phyloP scores from a whole-genome alignment of 2,113 vertebrate genomes.

The Nothobranchius kuhntae region DNA sequence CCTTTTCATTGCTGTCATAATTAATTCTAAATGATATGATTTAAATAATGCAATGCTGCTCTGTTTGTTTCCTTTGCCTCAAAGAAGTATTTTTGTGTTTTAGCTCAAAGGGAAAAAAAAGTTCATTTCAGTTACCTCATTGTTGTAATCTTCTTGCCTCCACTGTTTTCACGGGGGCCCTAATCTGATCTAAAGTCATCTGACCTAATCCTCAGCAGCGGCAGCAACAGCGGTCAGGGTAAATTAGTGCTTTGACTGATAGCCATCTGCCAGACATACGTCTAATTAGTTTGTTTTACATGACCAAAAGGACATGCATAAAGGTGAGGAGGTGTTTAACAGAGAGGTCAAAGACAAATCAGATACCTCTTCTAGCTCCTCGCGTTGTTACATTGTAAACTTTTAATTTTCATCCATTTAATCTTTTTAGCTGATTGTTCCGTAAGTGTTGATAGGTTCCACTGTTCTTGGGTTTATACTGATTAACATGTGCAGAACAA shows the following conservation, averaged over 20 bases:
- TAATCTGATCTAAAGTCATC: slow-evolving; percentile 70
- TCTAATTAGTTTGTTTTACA: slow-evolving; percentile 58
- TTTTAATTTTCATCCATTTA: neutral
- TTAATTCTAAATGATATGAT: neutral
- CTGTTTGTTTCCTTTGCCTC: slow-evolving; percentile 5
- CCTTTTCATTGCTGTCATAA: neutral
- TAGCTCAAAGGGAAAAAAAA: slow-evolving; percentile 39
- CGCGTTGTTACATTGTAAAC: no score
- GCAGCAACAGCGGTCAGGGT: slow-evolving; percentile 43
- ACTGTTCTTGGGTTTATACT: no score
- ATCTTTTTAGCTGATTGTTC: no score
- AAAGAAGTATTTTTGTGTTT: neutral
- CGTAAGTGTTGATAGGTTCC: no score
- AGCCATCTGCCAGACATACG: slow-evolving; percentile 42
- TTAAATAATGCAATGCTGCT: neutral
- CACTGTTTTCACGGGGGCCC: slow-evolving; percentile 50
- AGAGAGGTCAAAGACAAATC: no score
- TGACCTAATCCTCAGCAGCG: slow-evolving; percentile 54
- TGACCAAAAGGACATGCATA: slow-evolving; percentile 12
- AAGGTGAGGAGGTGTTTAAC: neutral
- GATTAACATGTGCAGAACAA: no score
- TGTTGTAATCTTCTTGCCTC: slow-evolving; percentile 63
- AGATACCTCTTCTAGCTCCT: no score
- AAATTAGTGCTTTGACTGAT: slow-evolving; percentile 56
- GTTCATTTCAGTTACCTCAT: slow-evolving; percentile 59